Percentiles rank a stretch among this genome's conserved stretches.
phyloP scores from a whole-genome alignment of 2,797 vertebrate genomes.

The Phyllotis vaccarum region DNA sequence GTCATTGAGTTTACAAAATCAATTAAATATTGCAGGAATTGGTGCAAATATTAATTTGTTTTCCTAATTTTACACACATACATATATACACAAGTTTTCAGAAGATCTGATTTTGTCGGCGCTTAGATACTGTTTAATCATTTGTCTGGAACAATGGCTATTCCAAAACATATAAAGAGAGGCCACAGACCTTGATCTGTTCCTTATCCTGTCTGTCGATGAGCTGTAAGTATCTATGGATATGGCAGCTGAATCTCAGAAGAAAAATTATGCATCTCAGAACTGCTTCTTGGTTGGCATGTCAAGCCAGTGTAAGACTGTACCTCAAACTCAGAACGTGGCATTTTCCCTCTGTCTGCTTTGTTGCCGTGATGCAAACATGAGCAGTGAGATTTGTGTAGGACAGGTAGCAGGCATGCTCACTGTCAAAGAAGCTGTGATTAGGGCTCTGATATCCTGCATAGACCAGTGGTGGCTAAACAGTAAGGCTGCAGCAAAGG shows the following conservation, averaged over 20 bases:
- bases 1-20: slow-evolving; percentile 76
- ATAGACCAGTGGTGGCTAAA: slow-evolving; percentile 85
- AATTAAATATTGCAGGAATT: slow-evolving; percentile 67
- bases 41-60: slow-evolving; percentile 11
- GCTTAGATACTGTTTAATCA: slow-evolving; percentile 36
- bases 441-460: slow-evolving; percentile 91
- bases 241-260: slow-evolving; percentile 90
- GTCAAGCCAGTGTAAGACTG: slow-evolving; percentile 90
- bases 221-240: slow-evolving; percentile 87
- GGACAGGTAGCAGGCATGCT: slow-evolving; percentile 90
- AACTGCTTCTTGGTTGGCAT: slow-evolving; percentile 90
- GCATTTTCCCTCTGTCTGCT: slow-evolving; percentile 92
- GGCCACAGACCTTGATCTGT: slow-evolving; percentile 85
- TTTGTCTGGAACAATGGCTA: slow-evolving; percentile 77
- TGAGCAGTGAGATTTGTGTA: slow-evolving; percentile 90
- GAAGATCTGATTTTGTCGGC: not conserved
- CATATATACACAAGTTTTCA: not conserved
- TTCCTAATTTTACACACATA: slow-evolving; percentile 60
- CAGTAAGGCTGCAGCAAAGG: slow-evolving; percentile 83
- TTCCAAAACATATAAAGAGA: slow-evolving; percentile 83
- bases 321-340: slow-evolving; percentile 90
- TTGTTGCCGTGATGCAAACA: slow-evolving; percentile 91
- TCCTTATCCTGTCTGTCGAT: slow-evolving; percentile 86
- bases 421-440: slow-evolving; percentile 92
- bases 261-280: slow-evolving; percentile 92